A percentile compares a stretch with the other conserved stretches of the same genome.
phyloP scores from a whole-genome alignment of 1,140 invertebrate species.

The Ylistrum balloti region DNA sequence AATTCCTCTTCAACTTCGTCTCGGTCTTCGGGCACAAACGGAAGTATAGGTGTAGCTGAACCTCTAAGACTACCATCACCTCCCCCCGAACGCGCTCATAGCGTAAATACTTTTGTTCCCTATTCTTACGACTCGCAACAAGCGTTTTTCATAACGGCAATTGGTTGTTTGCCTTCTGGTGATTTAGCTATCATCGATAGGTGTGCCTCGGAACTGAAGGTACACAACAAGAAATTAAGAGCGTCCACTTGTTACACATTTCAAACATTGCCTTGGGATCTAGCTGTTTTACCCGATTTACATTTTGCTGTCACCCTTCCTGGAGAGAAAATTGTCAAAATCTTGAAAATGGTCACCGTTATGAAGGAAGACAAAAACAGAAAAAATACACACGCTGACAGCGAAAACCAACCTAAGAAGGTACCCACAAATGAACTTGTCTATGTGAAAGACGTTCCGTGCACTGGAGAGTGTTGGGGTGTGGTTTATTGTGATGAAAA shows the following conservation, averaged over 20 bases:
- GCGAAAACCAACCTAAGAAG: background rate
- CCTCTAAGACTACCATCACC: background rate
- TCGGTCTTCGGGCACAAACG: background rate
- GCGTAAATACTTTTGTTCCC: background rate
- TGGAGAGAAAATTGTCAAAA: background rate
- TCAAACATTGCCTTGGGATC: background rate
- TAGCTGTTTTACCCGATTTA: constrained; percentile 13
- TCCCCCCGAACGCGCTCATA: background rate
- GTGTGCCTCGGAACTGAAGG: constrained; percentile 20
- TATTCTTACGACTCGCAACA: background rate
- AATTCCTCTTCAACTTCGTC: background rate
- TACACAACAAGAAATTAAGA: background rate
- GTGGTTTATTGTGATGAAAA: constrained; percentile 13
- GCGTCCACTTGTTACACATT: background rate
- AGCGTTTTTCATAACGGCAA: constrained; percentile 34
- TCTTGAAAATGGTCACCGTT: background rate
- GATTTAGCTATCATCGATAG: constrained; percentile 27
- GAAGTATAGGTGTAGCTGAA: background rate
- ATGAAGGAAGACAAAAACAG: background rate
- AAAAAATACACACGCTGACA: background rate
- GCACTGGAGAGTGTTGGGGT: background rate
- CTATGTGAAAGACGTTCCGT: background rate
- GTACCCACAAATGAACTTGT: background rate
- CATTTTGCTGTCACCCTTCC: background rate
- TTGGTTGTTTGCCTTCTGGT: background rate